phyloP scores from a whole-genome alignment of 2,113 vertebrate species.

The Pitta sordida region DNA sequence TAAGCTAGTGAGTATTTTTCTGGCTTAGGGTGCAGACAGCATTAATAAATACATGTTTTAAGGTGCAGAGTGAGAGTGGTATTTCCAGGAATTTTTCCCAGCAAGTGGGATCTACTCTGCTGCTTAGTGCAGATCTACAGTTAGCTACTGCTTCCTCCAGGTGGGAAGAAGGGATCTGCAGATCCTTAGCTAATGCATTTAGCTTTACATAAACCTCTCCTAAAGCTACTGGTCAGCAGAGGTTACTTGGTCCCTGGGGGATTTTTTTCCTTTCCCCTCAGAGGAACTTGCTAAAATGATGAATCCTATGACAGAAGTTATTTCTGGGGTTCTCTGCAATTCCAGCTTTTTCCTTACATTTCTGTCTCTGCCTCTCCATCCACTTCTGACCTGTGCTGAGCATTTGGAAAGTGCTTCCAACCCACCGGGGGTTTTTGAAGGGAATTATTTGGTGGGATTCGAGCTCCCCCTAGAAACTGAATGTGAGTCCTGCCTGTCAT shows the following conservation, averaged over 20 bases:
- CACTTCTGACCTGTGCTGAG: neutral
- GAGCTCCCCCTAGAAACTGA: conserved; percentile 56
- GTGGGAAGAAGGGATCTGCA: neutral
- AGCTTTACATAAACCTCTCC: neutral
- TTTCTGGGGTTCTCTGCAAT: neutral
- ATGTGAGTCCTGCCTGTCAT: neutral
- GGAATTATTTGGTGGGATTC: neutral
- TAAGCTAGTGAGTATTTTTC: neutral
- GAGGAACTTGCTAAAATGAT: neutral
- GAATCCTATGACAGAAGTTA: neutral
- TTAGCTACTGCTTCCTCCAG: neutral
- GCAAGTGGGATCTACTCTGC: neutral
- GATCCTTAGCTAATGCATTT: neutral
- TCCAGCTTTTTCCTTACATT: neutral
- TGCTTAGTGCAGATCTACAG: neutral
- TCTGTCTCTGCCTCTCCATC: neutral
- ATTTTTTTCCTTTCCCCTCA: neutral
- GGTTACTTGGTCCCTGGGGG: neutral
- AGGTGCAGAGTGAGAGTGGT: neutral
- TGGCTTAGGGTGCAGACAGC: neutral
- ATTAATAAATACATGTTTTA: neutral
- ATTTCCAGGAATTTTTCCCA: neutral
- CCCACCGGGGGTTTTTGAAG: neutral
- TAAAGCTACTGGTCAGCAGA: neutral
- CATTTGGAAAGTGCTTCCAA: neutral